Evolutionary conservation across 1,140 invertebrate genomes (phyloP).

Genomic region (Aphelinus certus): DNA sequence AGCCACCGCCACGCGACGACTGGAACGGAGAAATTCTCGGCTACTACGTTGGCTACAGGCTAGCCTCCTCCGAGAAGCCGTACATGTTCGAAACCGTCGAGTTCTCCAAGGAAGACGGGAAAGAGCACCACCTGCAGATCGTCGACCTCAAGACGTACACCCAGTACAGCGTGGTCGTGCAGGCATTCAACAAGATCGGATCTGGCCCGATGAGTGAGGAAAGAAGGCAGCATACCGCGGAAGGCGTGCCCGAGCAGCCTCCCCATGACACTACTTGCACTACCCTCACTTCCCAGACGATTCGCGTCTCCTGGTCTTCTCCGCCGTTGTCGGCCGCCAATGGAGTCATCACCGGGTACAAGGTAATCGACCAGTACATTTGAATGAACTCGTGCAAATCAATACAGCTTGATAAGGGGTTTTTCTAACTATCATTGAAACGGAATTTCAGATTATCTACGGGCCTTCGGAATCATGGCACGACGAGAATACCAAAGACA

Average conservation of each 20-base stretch:
- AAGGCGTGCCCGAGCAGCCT: constrained; percentile 92
- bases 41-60: constrained; percentile 90
- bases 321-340: constrained; percentile 90
- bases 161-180: constrained; percentile 93
- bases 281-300: constrained; percentile 91
- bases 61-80: constrained; percentile 88
- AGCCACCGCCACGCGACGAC: constrained; percentile 85
- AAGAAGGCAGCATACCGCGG: constrained; percentile 88
- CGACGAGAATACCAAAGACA: constrained; percentile 91
- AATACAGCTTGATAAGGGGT: too few species aligned
- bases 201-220: constrained; percentile 90
- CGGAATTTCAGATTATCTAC: constrained; percentile 77
- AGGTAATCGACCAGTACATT: constrained; percentile 59
- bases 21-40: constrained; percentile 94
- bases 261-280: constrained; percentile 92
- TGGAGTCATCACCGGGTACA: constrained; percentile 95
- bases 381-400: too few species aligned
- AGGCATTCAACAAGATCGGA: constrained; percentile 95
- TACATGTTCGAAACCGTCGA: constrained; percentile 93
- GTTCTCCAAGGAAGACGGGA: constrained; percentile 89
- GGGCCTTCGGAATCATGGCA: constrained; percentile 92
- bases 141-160: constrained; percentile 89
- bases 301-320: constrained; percentile 92
- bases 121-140: constrained; percentile 87
- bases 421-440: too few species aligned